Evolutionary conservation across 1,140 invertebrate genomes (phyloP), one percentile per base, ranked within the genome.

Genomic region (Apis dorsata): DNA sequence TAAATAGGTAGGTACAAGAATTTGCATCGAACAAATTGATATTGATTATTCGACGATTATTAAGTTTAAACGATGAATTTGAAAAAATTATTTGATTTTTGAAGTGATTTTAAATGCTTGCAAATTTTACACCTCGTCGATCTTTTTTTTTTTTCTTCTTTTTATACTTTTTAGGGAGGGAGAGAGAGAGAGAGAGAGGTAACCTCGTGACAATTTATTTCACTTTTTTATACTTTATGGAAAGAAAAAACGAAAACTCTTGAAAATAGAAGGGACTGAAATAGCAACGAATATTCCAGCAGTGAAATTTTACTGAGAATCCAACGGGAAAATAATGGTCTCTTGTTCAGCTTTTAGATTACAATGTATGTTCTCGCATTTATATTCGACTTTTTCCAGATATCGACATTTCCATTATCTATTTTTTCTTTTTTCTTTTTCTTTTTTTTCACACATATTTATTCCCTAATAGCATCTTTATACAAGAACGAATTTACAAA

Each of bases 281-380:
- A n/a, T 15, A 44, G 1, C 57, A 49, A 49, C 34, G 72, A 75
- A 63, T 75, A 49, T 49, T 62, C 34, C 34, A 44, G 34, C 19
- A 24, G 12, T 21, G 28, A 24, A 49, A 75, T 34, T 72, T 21
- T 28, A 62, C 19, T 2, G 24, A 7, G 34, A 74, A 60, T 28
- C 15, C 34, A 44, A 55, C 13, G n/a, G 21, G 21, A 49, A 62
- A 74, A 74, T 74, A 74, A 74, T 74, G 57, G 34, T 44, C 55
- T 49, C 57, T 74, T 28, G 28, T n/a, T 34, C 19, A 24, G 13
- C 8, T 24, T 74, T 62, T 19, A 7, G 21, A 44, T 59, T n/a
- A n/a, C 19, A 60, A n/a, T 28, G 34, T 17, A 44, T 15, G 21
- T 62, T 62, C 21, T 62, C 21, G 12, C 21, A 17, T 49, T 60